Percentiles rank a stretch among this genome's conserved stretches.
Evolutionary conservation across 2,797 vertebrate species (phyloP).

Genomic region (Sylvilagus floridanus): DNA sequence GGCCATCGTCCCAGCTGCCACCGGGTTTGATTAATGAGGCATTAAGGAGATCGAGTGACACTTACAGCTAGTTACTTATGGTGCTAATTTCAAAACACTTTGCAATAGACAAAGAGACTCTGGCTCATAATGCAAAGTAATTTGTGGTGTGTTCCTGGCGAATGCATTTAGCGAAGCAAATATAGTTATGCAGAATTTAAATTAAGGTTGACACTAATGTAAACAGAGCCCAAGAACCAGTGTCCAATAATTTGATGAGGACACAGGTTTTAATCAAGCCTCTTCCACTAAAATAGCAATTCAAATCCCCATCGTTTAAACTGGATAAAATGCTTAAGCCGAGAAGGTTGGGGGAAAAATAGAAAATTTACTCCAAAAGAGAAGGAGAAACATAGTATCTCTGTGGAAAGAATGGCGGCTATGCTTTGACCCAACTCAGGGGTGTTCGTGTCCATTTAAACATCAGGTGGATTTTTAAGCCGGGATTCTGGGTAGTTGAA

Average conservation of each 20-base stretch:
- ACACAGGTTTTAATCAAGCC: conserved; percentile 89
- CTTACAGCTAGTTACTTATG: conserved; percentile 87
- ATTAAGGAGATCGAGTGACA: conserved; percentile 88
- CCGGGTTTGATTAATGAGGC: conserved; percentile 88
- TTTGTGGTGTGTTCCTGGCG: conserved; percentile 85
- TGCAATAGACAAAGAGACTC: conserved; percentile 87
- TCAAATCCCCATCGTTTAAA: conserved; percentile 88
- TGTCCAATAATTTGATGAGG: conserved; percentile 89
- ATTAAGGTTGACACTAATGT: conserved; percentile 90
- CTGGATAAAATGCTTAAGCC: conserved; percentile 85
- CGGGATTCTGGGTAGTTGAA: background rate
- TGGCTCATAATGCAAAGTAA: conserved; percentile 86
- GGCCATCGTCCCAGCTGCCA: conserved; percentile 75
- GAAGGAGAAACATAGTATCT: conserved; percentile 73
- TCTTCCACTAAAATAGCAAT: conserved; percentile 87
- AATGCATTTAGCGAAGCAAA: conserved; percentile 90
- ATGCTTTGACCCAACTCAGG: background rate
- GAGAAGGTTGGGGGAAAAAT: conserved; percentile 58
- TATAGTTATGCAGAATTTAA: conserved; percentile 90
- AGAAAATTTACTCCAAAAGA: conserved; percentile 71
- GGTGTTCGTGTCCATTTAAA: conserved; percentile 30
- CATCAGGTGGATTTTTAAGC: conserved; percentile 18
- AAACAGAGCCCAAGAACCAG: conserved; percentile 88
- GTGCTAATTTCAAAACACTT: conserved; percentile 89
- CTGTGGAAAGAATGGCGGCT: conserved; percentile 6